Percentiles rank a stretch among this genome's conserved stretches.
These are phyloP conservation scores for Malurus cyaneus DNA, from an alignment of 2,113 vertebrate species.

Conservation along the genomic window DNA sequence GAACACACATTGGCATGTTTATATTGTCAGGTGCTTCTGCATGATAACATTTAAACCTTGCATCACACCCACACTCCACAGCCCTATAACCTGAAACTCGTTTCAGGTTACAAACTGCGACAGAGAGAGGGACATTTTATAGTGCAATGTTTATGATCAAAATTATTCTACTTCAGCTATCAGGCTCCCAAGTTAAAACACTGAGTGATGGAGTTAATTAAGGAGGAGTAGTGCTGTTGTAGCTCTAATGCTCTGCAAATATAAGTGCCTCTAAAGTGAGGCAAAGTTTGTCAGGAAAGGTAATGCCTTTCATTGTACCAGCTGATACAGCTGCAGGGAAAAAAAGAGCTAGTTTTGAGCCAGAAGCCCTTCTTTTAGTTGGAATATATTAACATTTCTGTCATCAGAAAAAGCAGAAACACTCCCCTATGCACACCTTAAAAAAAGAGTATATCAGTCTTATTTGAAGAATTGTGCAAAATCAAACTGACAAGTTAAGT, in stretches of 20 bases:
- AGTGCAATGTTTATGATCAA: background rate
- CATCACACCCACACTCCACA: background rate
- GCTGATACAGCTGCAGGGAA: background rate
- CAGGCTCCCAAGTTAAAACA: slow-evolving; percentile 31
- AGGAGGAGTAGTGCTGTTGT: slow-evolving; percentile 1
- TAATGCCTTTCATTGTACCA: background rate
- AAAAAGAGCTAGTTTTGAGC: background rate
- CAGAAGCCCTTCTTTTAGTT: background rate
- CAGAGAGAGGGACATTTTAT: background rate
- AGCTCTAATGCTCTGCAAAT: background rate
- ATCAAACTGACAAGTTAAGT: background rate
- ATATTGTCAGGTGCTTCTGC: background rate
- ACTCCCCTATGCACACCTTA: background rate
- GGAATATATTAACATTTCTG: background rate
- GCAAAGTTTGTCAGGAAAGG: slow-evolving; percentile 2
- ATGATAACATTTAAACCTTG: background rate
- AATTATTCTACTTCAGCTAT: slow-evolving; percentile 15
- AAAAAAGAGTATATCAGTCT: background rate
- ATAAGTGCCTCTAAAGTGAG: background rate
- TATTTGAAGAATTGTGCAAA: background rate
- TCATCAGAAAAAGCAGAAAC: background rate
- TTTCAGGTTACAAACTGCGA: background rate
- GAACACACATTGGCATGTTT: background rate
- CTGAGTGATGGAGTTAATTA: slow-evolving; percentile 61
- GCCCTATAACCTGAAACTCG: background rate